These are phyloP conservation scores for Rhincodon typus DNA, from an alignment of 2,797 vertebrate species.

Conservation along the genomic window DNA sequence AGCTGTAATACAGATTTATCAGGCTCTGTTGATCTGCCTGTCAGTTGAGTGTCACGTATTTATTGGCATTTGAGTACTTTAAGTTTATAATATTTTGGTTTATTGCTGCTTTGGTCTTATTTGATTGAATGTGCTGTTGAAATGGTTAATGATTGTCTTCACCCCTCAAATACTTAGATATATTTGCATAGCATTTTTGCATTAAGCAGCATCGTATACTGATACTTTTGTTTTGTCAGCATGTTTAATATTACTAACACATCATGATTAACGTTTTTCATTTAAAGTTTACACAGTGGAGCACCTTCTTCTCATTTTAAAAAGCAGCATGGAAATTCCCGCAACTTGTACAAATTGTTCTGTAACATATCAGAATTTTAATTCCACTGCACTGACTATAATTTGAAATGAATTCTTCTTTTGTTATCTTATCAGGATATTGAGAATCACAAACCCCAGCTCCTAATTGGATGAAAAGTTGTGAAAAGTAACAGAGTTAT, in stretches of 20 bases:
- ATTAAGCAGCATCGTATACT: slow-evolving; percentile 1
- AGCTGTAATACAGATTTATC: slow-evolving; percentile 45
- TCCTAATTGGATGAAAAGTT: slow-evolving; percentile 36
- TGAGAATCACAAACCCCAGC: slow-evolving; percentile 13
- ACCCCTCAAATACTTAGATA: slow-evolving; percentile 1
- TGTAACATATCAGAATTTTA: not conserved
- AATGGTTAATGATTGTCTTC: slow-evolving; percentile 39
- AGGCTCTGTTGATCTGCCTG: slow-evolving; percentile 51
- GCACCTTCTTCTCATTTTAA: not conserved
- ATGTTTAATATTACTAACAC: not conserved
- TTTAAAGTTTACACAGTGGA: not conserved
- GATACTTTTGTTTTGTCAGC: not conserved
- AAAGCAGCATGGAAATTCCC: not conserved
- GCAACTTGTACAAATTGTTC: not conserved
- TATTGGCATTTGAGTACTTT: slow-evolving; percentile 43
- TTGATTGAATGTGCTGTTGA: slow-evolving; percentile 36
- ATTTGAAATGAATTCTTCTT: not conserved
- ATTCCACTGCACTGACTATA: not conserved
- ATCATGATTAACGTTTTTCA: not conserved
- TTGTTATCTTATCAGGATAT: slow-evolving; percentile 31
- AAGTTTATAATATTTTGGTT: slow-evolving; percentile 25
- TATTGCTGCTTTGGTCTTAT: slow-evolving; percentile 38
- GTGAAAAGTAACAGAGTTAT: slow-evolving; percentile 28
- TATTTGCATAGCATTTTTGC: not conserved
- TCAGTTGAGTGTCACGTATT: slow-evolving; percentile 41